Evolutionary conservation across 2,797 vertebrate species (phyloP).

Genomic region (Melanotaenia nigrans): DNA sequence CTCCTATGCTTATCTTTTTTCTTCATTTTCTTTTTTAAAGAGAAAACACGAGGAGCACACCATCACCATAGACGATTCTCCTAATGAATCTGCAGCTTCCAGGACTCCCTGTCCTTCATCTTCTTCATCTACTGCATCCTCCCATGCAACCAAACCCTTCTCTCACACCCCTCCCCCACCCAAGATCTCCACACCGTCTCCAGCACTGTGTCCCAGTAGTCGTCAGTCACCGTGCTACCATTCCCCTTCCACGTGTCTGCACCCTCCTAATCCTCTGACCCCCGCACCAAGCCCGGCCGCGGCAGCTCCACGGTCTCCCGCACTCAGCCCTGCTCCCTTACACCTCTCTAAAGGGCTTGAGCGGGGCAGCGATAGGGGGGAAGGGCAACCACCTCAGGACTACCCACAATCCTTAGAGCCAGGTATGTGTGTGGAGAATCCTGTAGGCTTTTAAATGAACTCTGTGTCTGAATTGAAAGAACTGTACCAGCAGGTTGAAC

Average conservation of each 20-base stretch:
- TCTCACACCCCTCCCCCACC: slow-evolving; percentile 84
- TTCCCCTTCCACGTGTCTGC: slow-evolving; percentile 85
- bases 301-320: slow-evolving; percentile 85
- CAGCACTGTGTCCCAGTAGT: slow-evolving; percentile 82
- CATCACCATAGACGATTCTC: slow-evolving; percentile 84
- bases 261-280: slow-evolving; percentile 85
- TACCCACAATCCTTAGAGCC: slow-evolving; percentile 89
- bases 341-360: slow-evolving; percentile 86
- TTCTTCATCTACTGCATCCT: slow-evolving; percentile 68
- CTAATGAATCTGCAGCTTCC: slow-evolving; percentile 70
- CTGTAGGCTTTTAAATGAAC: slow-evolving; percentile 3
- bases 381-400: slow-evolving; percentile 86
- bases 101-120: slow-evolving; percentile 78
- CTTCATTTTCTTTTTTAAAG: slow-evolving; percentile 70
- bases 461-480: slow-evolving; percentile 11
- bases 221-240: slow-evolving; percentile 92
- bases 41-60: slow-evolving; percentile 88
- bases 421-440: slow-evolving; percentile 80
- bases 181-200: slow-evolving; percentile 83
- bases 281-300: slow-evolving; percentile 83
- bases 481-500: not conserved
- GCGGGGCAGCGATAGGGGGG: slow-evolving; percentile 84
- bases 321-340: slow-evolving; percentile 87
- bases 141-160: slow-evolving; percentile 89
- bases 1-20: not conserved